Evolutionary conservation across 2,888 invertebrate species (phyloP).

Genomic region (Catocala sponsa): DNA sequence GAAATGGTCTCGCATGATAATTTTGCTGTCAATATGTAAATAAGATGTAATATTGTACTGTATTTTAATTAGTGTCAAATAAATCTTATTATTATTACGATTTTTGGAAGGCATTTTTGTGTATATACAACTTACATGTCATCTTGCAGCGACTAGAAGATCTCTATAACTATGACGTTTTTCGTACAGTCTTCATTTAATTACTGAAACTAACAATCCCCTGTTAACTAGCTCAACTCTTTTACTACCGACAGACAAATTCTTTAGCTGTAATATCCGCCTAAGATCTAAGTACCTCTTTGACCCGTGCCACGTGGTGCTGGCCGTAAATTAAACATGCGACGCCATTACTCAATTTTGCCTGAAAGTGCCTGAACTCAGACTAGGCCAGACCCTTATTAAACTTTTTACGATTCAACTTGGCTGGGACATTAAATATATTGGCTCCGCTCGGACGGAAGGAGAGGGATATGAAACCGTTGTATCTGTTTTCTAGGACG

Average conservation of each 20-base stretch:
- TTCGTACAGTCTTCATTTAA: too few relatives aligned
- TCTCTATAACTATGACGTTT: too few relatives aligned
- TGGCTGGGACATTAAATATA: constrained; percentile 48
- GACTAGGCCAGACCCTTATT: constrained; percentile 43
- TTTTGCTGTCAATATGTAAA: too few relatives aligned
- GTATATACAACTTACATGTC: too few relatives aligned
- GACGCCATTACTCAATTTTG: constrained; percentile 49
- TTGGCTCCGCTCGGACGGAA: constrained; percentile 37
- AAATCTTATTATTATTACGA: too few relatives aligned
- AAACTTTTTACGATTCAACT: constrained; percentile 52
- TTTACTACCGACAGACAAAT: neutral
- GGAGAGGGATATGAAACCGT: constrained; percentile 31
- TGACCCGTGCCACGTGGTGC: constrained; percentile 23
- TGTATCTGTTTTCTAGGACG: constrained; percentile 14
- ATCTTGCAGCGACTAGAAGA: too few relatives aligned
- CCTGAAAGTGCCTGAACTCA: constrained; percentile 27
- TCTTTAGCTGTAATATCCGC: constrained; percentile 12
- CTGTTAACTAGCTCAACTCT: neutral
- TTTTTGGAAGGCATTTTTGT: too few relatives aligned
- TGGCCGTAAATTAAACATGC: constrained; percentile 48
- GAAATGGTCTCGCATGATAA: too few relatives aligned
- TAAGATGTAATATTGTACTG: too few relatives aligned
- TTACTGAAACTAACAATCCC: too few relatives aligned
- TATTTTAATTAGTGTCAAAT: too few relatives aligned
- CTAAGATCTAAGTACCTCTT: constrained; percentile 18